Conservation (phyloP, 1,140 invertebrate species). For the Aphelenchoides besseyi region DNA sequence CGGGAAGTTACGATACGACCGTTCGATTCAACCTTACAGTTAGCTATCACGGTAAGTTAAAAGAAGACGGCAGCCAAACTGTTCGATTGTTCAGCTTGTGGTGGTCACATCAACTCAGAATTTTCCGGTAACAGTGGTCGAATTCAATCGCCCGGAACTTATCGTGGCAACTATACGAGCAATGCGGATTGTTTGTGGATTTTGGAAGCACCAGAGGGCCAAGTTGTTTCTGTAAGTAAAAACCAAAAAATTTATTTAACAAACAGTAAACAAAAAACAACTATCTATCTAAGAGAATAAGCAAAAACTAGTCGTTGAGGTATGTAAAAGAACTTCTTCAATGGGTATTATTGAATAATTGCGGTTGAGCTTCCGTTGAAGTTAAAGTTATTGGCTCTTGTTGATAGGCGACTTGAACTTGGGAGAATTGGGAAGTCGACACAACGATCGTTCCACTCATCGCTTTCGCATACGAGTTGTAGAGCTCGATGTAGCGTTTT, state of each 20-base stretch:
- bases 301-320: no score
- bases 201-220: slow-evolving; percentile 55
- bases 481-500: no score
- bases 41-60: slow-evolving; percentile 28
- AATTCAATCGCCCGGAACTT: slow-evolving; percentile 45
- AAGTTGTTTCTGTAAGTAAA: slow-evolving; percentile 49
- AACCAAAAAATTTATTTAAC: neutral
- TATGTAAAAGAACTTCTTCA: no score
- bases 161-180: slow-evolving; percentile 34
- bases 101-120: slow-evolving; percentile 42
- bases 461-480: no score
- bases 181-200: slow-evolving; percentile 52
- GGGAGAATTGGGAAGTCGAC: no score
- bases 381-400: no score
- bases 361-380: no score
- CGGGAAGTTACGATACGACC: slow-evolving; percentile 24
- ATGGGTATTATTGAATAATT: no score
- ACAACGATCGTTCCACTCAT: no score
- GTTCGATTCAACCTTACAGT: slow-evolving; percentile 39
- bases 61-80: neutral
- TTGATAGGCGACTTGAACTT: no score
- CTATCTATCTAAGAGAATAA: no score
- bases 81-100: slow-evolving; percentile 44
- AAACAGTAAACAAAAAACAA: no score
- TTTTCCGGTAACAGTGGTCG: slow-evolving; percentile 35